phyloP scores from a whole-genome alignment of 2,888 invertebrate species.

The Agonum fuliginosum region DNA sequence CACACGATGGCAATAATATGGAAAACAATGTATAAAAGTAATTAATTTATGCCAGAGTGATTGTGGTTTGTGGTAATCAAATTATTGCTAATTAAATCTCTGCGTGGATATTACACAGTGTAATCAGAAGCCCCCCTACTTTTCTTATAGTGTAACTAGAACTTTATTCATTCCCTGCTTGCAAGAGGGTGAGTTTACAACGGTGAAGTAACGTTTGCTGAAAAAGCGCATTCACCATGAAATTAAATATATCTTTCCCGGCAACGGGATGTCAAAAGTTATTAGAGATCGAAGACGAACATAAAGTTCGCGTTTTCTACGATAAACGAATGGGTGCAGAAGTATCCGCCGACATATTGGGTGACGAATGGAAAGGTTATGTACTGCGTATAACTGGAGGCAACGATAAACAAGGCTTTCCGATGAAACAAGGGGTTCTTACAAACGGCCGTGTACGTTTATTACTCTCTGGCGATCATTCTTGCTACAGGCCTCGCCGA shows the following conservation, averaged over 20 bases:
- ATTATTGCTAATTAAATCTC: too few relatives aligned
- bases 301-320: slow-evolving; percentile 96
- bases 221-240: slow-evolving; percentile 63
- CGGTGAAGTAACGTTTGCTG: neutral
- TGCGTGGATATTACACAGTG: slow-evolving; percentile 13
- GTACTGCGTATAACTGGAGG: slow-evolving; percentile 95
- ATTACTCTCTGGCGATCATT: slow-evolving; percentile 93
- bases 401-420: slow-evolving; percentile 99
- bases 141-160: slow-evolving; percentile 20
- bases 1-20: too few relatives aligned
- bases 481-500: slow-evolving; percentile 94
- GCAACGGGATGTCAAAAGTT: slow-evolving; percentile 98
- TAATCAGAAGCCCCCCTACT: neutral
- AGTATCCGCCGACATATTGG: slow-evolving; percentile 92
- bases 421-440: slow-evolving; percentile 99
- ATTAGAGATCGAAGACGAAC: slow-evolving; percentile 97
- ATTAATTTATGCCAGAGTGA: too few relatives aligned
- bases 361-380: slow-evolving; percentile 99
- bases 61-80: too few relatives aligned
- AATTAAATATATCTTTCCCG: slow-evolving; percentile 98
- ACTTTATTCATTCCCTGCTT: neutral
- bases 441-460: slow-evolving; percentile 96
- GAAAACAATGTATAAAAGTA: too few relatives aligned
- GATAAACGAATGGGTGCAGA: slow-evolving; percentile 99
- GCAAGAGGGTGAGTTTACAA: slow-evolving; percentile 8